A percentile compares a stretch with the other conserved stretches of the same genome.
Evolutionary conservation across 1,140 invertebrate species (phyloP).

Genomic region (Scaptomyza hsui): DNA sequence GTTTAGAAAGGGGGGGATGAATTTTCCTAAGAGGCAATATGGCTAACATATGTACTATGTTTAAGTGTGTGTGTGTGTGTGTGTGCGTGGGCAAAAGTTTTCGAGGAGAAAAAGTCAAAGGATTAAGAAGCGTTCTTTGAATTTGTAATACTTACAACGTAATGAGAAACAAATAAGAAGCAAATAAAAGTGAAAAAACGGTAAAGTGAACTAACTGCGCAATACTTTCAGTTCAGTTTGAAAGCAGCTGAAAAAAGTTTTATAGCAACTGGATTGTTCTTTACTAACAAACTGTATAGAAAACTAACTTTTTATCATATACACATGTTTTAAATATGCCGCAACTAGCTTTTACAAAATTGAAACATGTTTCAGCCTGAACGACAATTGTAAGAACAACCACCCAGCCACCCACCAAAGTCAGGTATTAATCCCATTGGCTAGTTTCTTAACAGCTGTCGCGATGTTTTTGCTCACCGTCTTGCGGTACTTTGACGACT

Average conservation of each 20-base stretch:
- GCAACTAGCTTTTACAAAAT: no score
- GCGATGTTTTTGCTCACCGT: slow-evolving; percentile 15
- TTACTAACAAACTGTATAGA: no score
- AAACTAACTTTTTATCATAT: no score
- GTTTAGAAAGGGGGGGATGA: background rate
- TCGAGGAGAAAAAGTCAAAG: background rate
- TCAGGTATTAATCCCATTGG: slow-evolving; percentile 25
- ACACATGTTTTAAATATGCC: no score
- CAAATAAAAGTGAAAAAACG: background rate
- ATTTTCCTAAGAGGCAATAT: background rate
- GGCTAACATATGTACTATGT: slow-evolving; percentile 3
- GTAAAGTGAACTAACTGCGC: background rate
- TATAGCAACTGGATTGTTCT: no score
- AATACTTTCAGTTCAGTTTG: background rate
- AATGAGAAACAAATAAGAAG: slow-evolving; percentile 2
- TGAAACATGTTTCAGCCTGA: background rate
- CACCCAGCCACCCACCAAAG: slow-evolving; percentile 1
- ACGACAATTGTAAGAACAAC: background rate
- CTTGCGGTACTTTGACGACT: slow-evolving; percentile 50
- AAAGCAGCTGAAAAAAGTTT: no score
- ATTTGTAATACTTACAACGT: background rate
- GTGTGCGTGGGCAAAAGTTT: background rate
- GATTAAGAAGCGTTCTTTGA: background rate
- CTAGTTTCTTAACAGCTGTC: slow-evolving; percentile 43
- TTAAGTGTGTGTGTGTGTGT: background rate